phyloP scores from a whole-genome alignment of 2,888 invertebrate genomes.

The Geophilus truncorum region DNA sequence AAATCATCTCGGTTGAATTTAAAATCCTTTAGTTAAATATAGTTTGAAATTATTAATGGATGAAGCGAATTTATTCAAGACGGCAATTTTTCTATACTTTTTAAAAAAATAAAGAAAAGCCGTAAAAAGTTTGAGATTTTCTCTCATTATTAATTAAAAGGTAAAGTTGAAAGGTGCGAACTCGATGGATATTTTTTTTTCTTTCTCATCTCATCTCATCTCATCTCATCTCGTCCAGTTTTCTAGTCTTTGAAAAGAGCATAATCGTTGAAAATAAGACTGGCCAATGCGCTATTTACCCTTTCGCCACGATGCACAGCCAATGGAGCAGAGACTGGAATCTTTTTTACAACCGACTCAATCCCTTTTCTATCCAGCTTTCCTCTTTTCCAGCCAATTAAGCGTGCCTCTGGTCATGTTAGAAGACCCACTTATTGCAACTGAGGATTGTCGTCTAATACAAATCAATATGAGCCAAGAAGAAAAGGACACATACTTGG shows the following conservation, averaged over 20 bases:
- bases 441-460: slow-evolving; percentile 2
- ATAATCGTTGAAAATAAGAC: neutral
- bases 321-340: neutral
- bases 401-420: slow-evolving; percentile 1
- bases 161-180: neutral
- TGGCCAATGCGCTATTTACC: neutral
- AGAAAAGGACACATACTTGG: slow-evolving; percentile 10
- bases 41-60: neutral
- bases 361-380: neutral
- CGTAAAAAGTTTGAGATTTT: too few relatives aligned
- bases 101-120: too few relatives aligned
- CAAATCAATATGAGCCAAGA: slow-evolving; percentile 3
- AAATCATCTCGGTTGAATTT: neutral
- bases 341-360: slow-evolving; percentile 3
- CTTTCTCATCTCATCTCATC: neutral
- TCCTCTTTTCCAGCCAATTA: neutral
- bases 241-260: too few relatives aligned
- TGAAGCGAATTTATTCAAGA: too few relatives aligned
- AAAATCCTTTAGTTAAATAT: neutral
- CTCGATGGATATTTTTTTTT: neutral
- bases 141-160: neutral
- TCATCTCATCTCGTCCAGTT: too few relatives aligned
- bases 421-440: slow-evolving; percentile 10
- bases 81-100: too few relatives aligned
- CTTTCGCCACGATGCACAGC: neutral